Base-by-base conservation (phyloP, 2,888 invertebrate genomes). In the Eurytoma adleriae region DNA sequence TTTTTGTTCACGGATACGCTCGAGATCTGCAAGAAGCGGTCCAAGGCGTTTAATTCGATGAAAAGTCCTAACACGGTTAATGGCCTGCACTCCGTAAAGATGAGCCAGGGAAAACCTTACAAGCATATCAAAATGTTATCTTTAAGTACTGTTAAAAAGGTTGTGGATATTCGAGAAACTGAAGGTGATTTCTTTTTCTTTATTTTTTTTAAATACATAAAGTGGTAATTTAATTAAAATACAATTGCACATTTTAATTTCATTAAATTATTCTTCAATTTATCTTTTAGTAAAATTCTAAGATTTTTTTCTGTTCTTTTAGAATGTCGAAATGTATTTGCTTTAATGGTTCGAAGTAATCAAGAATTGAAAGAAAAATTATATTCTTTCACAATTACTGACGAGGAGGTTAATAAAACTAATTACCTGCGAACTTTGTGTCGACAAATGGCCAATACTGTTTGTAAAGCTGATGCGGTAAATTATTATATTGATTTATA, bases 1-100 rank as follows among this genome's bases (percentile, higher is more conserved):
- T 98, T 98, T 91, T 92, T 99, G 48, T 99, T 99, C 91, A 96
- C 97, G 57, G 99, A 99, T 92, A 96, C 96, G 81, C 93, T 99
- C 89, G 98, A 98, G 92, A 97, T 99, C 87, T 96, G 96, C 91
- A 96, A 96, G 89, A 95, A 96, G 90, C 93, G 96, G 86, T 96
- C 96, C 66, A 96, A 96, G 90, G 95, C 93, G 71, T 94, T 94
- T 83, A 94, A 94, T 85, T 93, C 93, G 62, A 91, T 94, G 81
- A 95, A 95, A 88, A 95, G 95, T 84, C 95, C 96, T 0, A 92
- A 91, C 80, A 93, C 94, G 64, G 89, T 92, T 10, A 95, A 94
- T 84, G 93, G 93, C 80, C 92, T 93, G 64, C 91, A 91, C 79
- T 89, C 90, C 50, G 92, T 92, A 87, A 92, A 93, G 56, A 92